phyloP scores from a whole-genome alignment of 2,888 invertebrate species.

The Drosophila neutralis region DNA sequence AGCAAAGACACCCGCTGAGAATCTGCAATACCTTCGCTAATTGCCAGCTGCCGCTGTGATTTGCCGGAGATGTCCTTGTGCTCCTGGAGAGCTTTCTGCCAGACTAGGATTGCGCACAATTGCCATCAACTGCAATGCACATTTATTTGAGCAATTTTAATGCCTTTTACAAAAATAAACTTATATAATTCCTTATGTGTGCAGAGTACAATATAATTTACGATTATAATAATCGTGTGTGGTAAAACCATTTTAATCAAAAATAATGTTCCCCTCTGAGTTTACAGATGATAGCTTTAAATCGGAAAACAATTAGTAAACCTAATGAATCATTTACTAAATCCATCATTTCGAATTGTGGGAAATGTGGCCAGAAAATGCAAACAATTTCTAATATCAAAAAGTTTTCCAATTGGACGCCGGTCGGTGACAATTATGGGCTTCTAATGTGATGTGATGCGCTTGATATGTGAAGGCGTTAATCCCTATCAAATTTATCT shows the following conservation, averaged over 20 bases:
- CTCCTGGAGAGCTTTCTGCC: not conserved
- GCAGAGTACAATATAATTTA: not conserved
- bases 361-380: conserved; percentile 15
- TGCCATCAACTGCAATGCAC: not conserved
- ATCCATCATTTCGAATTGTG: conserved; percentile 14
- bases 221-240: not conserved
- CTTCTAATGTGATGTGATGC: conserved; percentile 25
- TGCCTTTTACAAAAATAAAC: not conserved
- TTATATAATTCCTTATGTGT: not conserved
- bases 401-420: conserved; percentile 43
- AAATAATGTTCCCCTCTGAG: not conserved
- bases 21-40: not conserved
- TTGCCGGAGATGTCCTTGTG: not conserved
- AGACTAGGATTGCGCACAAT: not conserved
- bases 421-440: conserved; percentile 38
- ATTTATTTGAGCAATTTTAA: not conserved
- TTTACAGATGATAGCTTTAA: not conserved
- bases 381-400: conserved; percentile 21
- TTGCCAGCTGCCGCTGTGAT: not conserved
- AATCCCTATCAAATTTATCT: conserved; percentile 69
- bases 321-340: conserved; percentile 14
- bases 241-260: not conserved
- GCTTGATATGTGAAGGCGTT: conserved; percentile 62
- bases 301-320: not conserved
- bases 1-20: not conserved